phyloP scores from a whole-genome alignment of 2,113 vertebrate genomes.

The Nipponia nippon region DNA sequence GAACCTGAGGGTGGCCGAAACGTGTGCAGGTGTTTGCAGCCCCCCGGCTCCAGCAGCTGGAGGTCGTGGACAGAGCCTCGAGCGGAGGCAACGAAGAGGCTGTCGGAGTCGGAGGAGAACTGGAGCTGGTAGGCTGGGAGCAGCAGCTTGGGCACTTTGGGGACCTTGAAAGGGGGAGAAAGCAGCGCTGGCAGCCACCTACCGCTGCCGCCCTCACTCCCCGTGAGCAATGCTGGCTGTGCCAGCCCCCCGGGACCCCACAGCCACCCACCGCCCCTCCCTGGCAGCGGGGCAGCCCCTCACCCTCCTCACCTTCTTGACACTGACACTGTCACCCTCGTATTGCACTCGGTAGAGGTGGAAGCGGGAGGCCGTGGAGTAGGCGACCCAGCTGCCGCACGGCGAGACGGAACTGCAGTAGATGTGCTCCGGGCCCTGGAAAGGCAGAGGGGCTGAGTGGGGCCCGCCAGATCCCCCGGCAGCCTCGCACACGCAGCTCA shows the following conservation, averaged over 20 bases:
- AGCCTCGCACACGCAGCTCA: not conserved
- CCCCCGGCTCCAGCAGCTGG: constrained; percentile 65
- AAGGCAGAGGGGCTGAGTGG: fast-evolving
- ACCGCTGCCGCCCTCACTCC: not conserved
- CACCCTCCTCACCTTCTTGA: constrained; percentile 79
- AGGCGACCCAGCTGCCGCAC: constrained; percentile 89
- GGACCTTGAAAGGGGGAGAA: constrained; percentile 70
- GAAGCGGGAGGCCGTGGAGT: constrained; percentile 79
- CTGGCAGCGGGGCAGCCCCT: fast-evolving
- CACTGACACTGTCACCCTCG: constrained; percentile 64
- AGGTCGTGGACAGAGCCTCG: constrained; percentile 76
- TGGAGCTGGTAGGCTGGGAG: constrained; percentile 81
- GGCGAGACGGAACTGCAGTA: constrained; percentile 87
- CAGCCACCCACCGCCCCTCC: not conserved
- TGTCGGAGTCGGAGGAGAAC: constrained; percentile 85
- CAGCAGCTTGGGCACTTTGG: constrained; percentile 78
- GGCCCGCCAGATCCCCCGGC: fast-evolving
- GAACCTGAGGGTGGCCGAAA: constrained; percentile 80
- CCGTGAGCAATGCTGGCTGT: fast-evolving
- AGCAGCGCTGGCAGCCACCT: not conserved
- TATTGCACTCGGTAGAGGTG: constrained; percentile 80
- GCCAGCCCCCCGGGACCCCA: fast-evolving
- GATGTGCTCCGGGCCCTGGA: constrained; percentile 88
- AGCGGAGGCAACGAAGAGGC: constrained; percentile 80
- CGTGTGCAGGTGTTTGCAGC: constrained; percentile 78